phyloP scores from a whole-genome alignment of 2,113 vertebrate species.

The Phyllostomus discolor region DNA sequence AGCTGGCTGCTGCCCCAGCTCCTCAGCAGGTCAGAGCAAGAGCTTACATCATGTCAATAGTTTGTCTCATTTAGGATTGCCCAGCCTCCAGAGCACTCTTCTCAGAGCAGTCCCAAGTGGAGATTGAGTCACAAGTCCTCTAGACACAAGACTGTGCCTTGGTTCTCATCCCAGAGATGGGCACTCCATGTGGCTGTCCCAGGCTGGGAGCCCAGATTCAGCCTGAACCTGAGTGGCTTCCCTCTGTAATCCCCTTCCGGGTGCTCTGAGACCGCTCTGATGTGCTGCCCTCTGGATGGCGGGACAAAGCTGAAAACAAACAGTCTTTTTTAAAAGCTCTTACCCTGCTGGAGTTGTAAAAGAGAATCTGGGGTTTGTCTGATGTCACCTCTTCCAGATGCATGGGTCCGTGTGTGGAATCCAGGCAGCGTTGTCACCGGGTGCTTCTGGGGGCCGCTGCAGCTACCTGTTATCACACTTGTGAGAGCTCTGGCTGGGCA shows the following conservation, averaged over 20 bases:
- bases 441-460: accelerated
- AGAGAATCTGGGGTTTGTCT: background rate
- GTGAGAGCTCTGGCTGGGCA: background rate
- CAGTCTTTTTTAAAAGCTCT: background rate
- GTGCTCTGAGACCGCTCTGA: background rate
- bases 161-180: background rate
- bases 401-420: background rate
- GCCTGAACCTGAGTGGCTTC: background rate
- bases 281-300: no score
- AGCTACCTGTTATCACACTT: background rate
- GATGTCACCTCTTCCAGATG: background rate
- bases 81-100: no score
- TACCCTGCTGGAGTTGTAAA: background rate
- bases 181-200: background rate
- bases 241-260: background rate
- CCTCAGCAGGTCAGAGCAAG: background rate
- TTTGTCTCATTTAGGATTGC: background rate
- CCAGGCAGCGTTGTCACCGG: accelerated
- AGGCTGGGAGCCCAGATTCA: background rate
- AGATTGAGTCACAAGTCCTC: background rate
- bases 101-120: background rate
- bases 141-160: background rate
- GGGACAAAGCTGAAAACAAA: background rate
- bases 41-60: background rate
- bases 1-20: background rate